phyloP scores from a whole-genome alignment of 2,797 vertebrate genomes.

The Notamacropus eugenii region DNA sequence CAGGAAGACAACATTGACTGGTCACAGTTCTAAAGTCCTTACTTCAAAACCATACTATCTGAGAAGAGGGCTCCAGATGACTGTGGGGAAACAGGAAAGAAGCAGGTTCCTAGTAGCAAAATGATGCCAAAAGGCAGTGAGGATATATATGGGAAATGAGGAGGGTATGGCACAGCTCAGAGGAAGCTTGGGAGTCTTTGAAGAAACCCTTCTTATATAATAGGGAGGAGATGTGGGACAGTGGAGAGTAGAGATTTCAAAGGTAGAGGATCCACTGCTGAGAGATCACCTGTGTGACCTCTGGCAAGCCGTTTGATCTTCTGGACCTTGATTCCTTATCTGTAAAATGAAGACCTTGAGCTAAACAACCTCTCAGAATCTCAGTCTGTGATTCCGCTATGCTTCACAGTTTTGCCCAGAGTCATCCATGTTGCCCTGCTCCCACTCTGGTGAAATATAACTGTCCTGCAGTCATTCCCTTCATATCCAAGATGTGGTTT shows the following conservation, averaged over 20 bases:
- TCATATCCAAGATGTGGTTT: slow-evolving; percentile 1
- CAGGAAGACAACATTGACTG: neutral
- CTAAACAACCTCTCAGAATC: neutral
- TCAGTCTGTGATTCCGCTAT: neutral
- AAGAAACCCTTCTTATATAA: neutral
- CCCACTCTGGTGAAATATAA: slow-evolving; percentile 8
- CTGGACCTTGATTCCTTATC: neutral
- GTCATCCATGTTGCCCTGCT: neutral
- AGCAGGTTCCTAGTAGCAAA: neutral
- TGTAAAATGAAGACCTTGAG: neutral
- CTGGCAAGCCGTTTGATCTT: neutral
- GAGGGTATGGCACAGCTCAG: neutral
- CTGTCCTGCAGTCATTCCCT: slow-evolving; percentile 14
- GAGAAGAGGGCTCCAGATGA: neutral
- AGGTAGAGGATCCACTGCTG: no score
- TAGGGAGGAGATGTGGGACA: no score
- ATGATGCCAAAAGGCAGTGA: neutral
- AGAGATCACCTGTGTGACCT: neutral
- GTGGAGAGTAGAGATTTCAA: no score
- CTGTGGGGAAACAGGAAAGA: neutral
- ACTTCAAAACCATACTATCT: neutral
- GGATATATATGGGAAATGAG: neutral
- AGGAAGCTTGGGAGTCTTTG: neutral
- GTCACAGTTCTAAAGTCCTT: neutral
- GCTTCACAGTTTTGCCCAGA: slow-evolving; percentile 27